Base-by-base conservation (phyloP, 2,113 vertebrate species). In the Gymnarchus niloticus region DNA sequence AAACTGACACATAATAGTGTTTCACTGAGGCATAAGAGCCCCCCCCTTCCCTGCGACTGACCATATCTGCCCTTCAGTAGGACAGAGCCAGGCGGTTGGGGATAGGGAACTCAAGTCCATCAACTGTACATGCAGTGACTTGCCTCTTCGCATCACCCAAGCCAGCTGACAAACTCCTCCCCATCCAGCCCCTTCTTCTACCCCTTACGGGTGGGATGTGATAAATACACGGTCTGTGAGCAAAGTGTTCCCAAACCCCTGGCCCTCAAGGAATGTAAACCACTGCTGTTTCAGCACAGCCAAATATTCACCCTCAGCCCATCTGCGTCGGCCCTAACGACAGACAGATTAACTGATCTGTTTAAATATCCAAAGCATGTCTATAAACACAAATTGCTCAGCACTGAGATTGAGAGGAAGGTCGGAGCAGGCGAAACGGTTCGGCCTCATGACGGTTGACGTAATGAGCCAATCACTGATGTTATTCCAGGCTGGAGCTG, bases 261-360 rank as follows among this genome's bases (percentile, higher is more conserved):
- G 41, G 33, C 41, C 33, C 65, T 73, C 41, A n/a, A 82, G 83
- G 85, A 89, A 87, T 86, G 86, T 85, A 85, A 57, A 89, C 88
- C 84, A 54, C 57, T 61, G 23, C 54, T 12, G 61, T 57, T 48
- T 86, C 44, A 81, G 61, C 44, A 76, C 56, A 33, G 51, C 80
- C 25, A 88, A 88, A 88, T 44, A 65, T 23, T 54, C 28, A 52
- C 21, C 51, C 44, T 41, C 25, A 21, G 25, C 9, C 51, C 51
- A 33, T 33, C 17, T 54, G 25, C 56, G 49, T 12, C 65, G 81
- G 14, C 54, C 46, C 54, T 77, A 88, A 80, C 85, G 33, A 87
- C 41, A 46, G 0, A 12, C 80, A 81, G 85, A 85, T n/a, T 82
- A 82, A 51, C 80, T 25, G 14, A 37, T 54, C 80, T 82, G 25